phyloP scores from a whole-genome alignment of 2,888 invertebrate species.

The Philereme transversata region DNA sequence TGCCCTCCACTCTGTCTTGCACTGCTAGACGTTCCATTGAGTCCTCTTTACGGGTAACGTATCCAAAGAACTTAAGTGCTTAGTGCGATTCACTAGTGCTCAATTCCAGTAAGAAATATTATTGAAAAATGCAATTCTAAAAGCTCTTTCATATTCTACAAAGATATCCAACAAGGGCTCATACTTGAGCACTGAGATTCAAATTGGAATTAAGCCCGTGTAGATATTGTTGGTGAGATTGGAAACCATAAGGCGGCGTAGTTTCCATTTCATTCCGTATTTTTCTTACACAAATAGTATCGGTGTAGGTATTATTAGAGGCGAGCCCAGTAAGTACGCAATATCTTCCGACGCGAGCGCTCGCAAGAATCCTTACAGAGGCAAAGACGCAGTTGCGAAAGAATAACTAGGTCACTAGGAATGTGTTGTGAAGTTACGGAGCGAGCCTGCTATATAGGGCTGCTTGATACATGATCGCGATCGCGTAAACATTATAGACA shows the following conservation, averaged over 20 bases:
- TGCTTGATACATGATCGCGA: slow-evolving; percentile 6
- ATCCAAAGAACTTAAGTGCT: too few relatives aligned
- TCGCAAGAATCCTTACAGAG: slow-evolving; percentile 68
- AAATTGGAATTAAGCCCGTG: slow-evolving; percentile 52
- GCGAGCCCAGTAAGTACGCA: slow-evolving; percentile 79
- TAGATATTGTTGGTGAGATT: slow-evolving; percentile 62
- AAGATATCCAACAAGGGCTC: slow-evolving; percentile 4
- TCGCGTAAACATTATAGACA: slow-evolving; percentile 4
- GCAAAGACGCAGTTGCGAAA: slow-evolving; percentile 35
- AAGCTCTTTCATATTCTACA: background rate
- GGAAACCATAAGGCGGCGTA: slow-evolving; percentile 70
- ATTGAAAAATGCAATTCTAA: too few relatives aligned
- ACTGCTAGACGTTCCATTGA: too few relatives aligned
- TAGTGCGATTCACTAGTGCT: too few relatives aligned
- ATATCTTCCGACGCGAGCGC: slow-evolving; percentile 69
- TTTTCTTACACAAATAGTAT: slow-evolving; percentile 77
- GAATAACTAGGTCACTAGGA: slow-evolving; percentile 17
- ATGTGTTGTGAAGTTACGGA: background rate
- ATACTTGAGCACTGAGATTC: slow-evolving; percentile 44
- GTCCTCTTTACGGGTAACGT: too few relatives aligned
- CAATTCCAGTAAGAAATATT: too few relatives aligned
- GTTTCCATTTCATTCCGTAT: slow-evolving; percentile 77
- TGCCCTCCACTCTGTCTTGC: too few relatives aligned
- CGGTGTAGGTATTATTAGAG: slow-evolving; percentile 74
- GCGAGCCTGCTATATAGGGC: background rate